phyloP scores from a whole-genome alignment of 2,888 invertebrate species.

The Synergus japonicus region DNA sequence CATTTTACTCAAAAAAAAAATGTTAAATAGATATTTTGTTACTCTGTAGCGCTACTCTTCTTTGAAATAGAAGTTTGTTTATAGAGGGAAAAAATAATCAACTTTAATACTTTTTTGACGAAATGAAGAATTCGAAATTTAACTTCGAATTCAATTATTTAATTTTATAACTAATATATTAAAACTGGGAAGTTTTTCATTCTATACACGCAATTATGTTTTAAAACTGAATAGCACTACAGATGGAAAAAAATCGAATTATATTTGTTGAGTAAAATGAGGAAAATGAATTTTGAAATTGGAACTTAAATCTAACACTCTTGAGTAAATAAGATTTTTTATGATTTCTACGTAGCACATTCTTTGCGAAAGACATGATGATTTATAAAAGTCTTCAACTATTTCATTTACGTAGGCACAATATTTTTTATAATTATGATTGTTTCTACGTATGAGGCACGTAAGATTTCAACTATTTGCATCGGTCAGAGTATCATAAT shows the following conservation, averaged over 20 bases:
- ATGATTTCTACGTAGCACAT: conserved; percentile 6
- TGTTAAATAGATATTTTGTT: no score
- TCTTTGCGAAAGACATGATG: conserved; percentile 18
- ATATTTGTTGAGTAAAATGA: no score
- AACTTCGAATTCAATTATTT: neutral
- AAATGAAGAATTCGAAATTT: no score
- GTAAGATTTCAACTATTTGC: conserved; percentile 10
- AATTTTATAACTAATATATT: neutral
- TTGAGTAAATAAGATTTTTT: neutral
- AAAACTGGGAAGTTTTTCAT: neutral
- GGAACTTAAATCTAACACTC: neutral
- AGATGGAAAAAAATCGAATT: no score
- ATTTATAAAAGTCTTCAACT: conserved; percentile 26
- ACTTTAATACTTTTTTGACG: no score
- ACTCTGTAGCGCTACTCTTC: no score
- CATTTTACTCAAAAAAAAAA: no score
- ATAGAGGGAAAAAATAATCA: no score
- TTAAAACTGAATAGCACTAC: no score
- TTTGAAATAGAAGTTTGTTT: no score
- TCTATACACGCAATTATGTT: no score
- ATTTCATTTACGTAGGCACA: conserved; percentile 32
- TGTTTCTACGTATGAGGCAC: conserved; percentile 38
- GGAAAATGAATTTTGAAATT: no score
- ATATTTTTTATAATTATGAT: conserved; percentile 36
- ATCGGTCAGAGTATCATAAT: neutral